Evolutionary conservation across 2,113 vertebrate species (phyloP).

Genomic region (Rana temporaria): DNA sequence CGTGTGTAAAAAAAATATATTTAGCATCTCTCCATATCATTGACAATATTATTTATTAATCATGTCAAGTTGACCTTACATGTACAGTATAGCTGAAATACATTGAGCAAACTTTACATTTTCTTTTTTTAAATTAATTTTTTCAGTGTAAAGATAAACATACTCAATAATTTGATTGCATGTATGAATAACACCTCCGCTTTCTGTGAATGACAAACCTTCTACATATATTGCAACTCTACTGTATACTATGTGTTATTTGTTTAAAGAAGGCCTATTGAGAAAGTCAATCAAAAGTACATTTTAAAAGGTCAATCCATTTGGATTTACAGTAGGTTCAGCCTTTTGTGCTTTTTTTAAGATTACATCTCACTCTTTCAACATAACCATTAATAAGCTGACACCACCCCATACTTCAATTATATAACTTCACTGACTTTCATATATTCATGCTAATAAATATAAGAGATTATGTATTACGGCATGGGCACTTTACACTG

Average conservation of each 20-base stretch:
- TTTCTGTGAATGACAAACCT: too few species aligned
- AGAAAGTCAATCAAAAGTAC: constrained; percentile 38
- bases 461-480: constrained; percentile 27
- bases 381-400: constrained; percentile 7
- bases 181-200: too few species aligned
- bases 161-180: too few species aligned
- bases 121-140: too few species aligned
- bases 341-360: constrained; percentile 36
- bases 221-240: background rate
- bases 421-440: constrained; percentile 25
- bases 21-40: too few species aligned
- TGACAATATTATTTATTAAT: too few species aligned
- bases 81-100: too few species aligned
- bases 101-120: too few species aligned
- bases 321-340: constrained; percentile 34
- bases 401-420: constrained; percentile 48
- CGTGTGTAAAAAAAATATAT: too few species aligned
- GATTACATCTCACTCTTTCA: constrained; percentile 47
- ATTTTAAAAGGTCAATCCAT: constrained; percentile 28
- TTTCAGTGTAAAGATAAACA: too few species aligned
- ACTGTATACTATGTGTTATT: background rate
- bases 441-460: constrained; percentile 46
- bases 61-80: too few species aligned
- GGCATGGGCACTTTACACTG: constrained; percentile 18
- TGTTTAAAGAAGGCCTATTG: background rate